Base-by-base conservation (phyloP, 1,140 invertebrate genomes). In the Euglossa dilemma region DNA sequence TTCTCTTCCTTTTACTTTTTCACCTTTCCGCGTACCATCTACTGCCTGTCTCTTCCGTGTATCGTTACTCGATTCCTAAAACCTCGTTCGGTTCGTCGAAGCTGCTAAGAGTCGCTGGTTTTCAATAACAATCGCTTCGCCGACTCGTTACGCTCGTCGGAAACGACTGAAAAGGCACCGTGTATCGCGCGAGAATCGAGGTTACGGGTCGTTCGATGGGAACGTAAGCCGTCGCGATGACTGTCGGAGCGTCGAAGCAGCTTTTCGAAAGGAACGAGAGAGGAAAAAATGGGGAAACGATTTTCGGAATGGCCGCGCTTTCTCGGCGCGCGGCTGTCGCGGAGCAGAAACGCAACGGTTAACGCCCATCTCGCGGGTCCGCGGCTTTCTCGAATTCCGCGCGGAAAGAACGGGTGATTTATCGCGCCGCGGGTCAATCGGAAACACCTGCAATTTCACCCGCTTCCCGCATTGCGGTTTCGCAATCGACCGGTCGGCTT, bases 391-490 rank as follows among this genome's bases (percentile, higher is more conserved):
- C 50, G 72, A 82, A 76, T 76, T 67, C 72, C 61, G 43, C 14
- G 61, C 6, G 63, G 45, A 54, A 64, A 54, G 20, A 28, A 9
- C 61, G 12, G 16, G 52, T 82, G 80, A 82, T 82, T 82, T 82
- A 82, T 82, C 28, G 50, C 16, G 63, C 52, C 25, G 16, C 72
- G 72, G 61, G 63, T 67, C 72, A 66, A 82, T 82, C 59, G 80
- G 76, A 82, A 82, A 82, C 80, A 82, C 80, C 72, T 80, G 80
- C 80, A 82, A 82, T 67, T 82, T 54, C 43, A 43, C 52, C 36
- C 72, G 63, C 63, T 63, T 82, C 72, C 80, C 80, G 80, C 80
- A 82, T 64, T 82, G 80, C 80, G 80, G 80, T 82, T 76, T 82
- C 80, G 72, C 80, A 76, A 82, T 82, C 80, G 80, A 82, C 67